phyloP scores from a whole-genome alignment of 1,140 invertebrate genomes.

The Zaprionus tsacasi region DNA sequence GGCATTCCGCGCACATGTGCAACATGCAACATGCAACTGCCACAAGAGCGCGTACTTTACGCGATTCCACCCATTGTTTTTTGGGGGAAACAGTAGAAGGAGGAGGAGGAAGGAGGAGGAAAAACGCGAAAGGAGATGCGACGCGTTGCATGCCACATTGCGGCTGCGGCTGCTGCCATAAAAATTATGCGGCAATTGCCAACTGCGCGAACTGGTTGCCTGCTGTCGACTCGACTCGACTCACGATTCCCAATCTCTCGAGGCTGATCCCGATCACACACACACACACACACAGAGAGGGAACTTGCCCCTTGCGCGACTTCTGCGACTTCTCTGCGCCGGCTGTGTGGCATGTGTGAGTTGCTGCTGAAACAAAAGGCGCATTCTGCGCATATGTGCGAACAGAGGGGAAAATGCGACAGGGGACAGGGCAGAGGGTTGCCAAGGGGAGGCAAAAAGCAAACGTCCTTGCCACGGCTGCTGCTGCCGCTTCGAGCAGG shows the following conservation, averaged over 20 bases:
- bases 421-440: conserved; percentile 20
- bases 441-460: conserved; percentile 49
- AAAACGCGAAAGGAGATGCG: neutral
- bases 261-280: neutral
- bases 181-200: conserved; percentile 68
- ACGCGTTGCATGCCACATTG: conserved; percentile 11
- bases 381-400: conserved; percentile 57
- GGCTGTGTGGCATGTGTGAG: conserved; percentile 70
- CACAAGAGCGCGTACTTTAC: conserved; percentile 26
- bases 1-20: conserved; percentile 77
- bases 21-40: conserved; percentile 22
- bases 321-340: conserved; percentile 32
- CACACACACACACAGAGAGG: no score
- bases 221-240: conserved; percentile 24
- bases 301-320: conserved; percentile 2
- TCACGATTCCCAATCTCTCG: conserved; percentile 8
- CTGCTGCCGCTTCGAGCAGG: conserved; percentile 44
- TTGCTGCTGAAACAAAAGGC: conserved; percentile 52
- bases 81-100: neutral
- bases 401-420: conserved; percentile 14
- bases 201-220: conserved; percentile 61
- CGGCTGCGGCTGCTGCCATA: conserved; percentile 52
- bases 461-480: conserved; percentile 68
- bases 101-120: neutral
- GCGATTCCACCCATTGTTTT: conserved; percentile 33